Evolutionary conservation across 2,888 invertebrate genomes (phyloP), one percentile per base, ranked within the genome.

Genomic region (Oxycera nigricornis): DNA sequence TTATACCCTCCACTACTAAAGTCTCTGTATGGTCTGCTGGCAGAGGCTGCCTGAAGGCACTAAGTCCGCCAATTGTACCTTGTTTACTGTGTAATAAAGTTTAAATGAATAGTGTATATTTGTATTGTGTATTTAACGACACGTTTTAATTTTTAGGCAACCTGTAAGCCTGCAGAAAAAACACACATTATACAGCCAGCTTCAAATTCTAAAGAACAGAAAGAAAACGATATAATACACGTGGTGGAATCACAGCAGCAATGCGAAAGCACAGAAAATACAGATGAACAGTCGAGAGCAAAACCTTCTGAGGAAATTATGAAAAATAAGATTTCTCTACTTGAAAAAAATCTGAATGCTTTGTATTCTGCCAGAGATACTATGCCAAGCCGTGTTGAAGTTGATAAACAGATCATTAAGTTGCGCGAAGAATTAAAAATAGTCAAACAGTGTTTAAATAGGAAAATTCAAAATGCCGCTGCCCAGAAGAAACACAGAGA

Each of bases 371-470:
- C 55, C 22, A 55, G 22, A 55, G 55, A 55, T 55, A 24, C 55
- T 55, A 55, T 55, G 55, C 55, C 55, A 55, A 55, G 55, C 55
- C 22, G 55, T 55, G 55, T 24, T 55, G 55, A 55, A 55, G 22
- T 55, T 55, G 55, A 55, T 55, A 55, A 55, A 55, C 55, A 22
- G 3, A 55, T 55, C 55, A 55, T 55, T 55, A 55, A 55, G 55
- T 55, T 55, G 3, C 55, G 22, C 24, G 55, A 55, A 24, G 22
- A 20, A 55, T 22, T 55, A 55, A 55, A 55, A 55, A 55, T 24
- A 55, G 55, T 22, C 9, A 55, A 55, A 55, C 55, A 55, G 55
- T 55, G 9, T 55, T 55, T 55, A 55, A 20, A 24, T 24, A 55
- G 55, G 55, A 55, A 20, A 24, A 55, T 55, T 55, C 55, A 55